A percentile compares a stretch with the other conserved stretches of the same genome.
phyloP scores from a whole-genome alignment of 2,888 invertebrate species.

The Luperina testacea region DNA sequence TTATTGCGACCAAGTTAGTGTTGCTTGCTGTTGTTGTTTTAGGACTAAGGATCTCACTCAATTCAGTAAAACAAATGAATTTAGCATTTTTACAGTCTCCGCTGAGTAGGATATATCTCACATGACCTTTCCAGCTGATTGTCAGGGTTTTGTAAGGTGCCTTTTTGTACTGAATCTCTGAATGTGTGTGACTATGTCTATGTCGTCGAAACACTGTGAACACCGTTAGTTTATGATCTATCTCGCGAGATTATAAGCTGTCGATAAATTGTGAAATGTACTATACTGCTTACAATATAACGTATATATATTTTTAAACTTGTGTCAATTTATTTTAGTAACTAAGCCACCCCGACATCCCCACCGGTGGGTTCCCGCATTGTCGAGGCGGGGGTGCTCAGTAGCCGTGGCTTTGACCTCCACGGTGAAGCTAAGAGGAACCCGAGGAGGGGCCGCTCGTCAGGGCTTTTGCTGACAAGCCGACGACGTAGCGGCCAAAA shows the following conservation, averaged over 20 bases:
- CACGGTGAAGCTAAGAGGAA: too few species aligned
- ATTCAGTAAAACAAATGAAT: slow-evolving; percentile 27
- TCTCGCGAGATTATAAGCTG: neutral
- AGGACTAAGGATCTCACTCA: slow-evolving; percentile 7
- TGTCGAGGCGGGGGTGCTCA: too few species aligned
- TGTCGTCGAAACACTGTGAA: neutral
- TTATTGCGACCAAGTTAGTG: neutral
- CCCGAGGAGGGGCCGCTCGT: too few species aligned
- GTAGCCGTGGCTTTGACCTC: too few species aligned
- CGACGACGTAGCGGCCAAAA: too few species aligned
- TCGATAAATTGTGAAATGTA: neutral
- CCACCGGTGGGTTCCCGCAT: too few species aligned
- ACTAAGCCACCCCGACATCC: too few species aligned
- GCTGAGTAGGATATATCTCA: neutral
- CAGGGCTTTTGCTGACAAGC: too few species aligned
- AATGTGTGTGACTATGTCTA: neutral
- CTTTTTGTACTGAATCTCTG: neutral
- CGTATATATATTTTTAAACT: too few species aligned
- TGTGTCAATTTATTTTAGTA: too few species aligned
- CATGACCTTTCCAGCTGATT: neutral
- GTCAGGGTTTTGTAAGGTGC: neutral
- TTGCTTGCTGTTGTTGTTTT: slow-evolving; percentile 17
- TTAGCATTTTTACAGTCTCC: slow-evolving; percentile 21
- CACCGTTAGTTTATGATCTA: neutral
- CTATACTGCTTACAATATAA: neutral